Evolutionary conservation across 2,113 vertebrate genomes (phyloP).

Genomic region (Meriones unguiculatus): DNA sequence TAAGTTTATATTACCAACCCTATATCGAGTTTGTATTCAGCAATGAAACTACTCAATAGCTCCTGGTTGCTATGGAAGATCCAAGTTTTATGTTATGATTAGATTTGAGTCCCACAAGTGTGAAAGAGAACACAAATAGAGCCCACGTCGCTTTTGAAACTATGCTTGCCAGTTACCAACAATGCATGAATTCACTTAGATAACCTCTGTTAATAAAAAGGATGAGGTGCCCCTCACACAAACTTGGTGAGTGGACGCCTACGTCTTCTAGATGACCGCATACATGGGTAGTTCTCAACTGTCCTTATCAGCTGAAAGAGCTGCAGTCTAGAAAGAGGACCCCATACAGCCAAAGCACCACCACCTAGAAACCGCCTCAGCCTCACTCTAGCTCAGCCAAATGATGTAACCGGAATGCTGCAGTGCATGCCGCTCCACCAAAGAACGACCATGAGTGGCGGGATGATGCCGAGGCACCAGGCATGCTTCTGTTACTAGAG

Average conservation of each 20-base stretch:
- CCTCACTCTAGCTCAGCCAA: slow-evolving; percentile 11
- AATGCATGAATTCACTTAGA: not conserved
- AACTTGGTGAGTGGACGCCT: slow-evolving; percentile 26
- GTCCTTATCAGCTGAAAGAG: slow-evolving; percentile 31
- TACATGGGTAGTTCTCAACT: not conserved
- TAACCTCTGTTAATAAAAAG: not conserved
- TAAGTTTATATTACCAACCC: not conserved
- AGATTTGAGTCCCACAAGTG: not conserved
- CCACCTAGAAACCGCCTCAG: not conserved
- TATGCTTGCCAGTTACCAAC: not conserved
- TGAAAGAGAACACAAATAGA: slow-evolving; percentile 28
- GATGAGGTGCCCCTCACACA: not conserved
- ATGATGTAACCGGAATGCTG: not conserved
- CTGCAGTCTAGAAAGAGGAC: not conserved
- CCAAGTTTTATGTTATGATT: not conserved
- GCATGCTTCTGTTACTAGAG: not conserved
- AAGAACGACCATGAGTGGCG: not conserved
- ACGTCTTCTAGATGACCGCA: slow-evolving; percentile 46
- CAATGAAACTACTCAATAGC: not conserved
- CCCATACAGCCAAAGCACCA: not conserved
- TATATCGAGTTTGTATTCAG: not conserved
- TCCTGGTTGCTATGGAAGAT: slow-evolving; percentile 3
- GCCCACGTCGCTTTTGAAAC: not conserved
- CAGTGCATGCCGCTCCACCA: not conserved
- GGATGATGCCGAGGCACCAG: not conserved